Conservation (phyloP, 1,140 invertebrate species). For the Hyphantria cunea region DNA sequence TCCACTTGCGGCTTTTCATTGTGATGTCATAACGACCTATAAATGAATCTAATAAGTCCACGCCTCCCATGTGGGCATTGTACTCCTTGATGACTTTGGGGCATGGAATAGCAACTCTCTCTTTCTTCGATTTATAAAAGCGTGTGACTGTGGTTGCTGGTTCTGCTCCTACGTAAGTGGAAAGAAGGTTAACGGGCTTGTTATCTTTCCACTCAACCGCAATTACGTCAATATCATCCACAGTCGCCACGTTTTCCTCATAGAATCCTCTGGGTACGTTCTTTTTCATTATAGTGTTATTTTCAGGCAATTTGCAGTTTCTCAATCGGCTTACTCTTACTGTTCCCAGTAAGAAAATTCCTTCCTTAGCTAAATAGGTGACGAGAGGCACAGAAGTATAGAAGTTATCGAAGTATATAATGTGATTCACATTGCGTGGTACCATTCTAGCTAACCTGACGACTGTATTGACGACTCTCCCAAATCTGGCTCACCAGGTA, state of each 20-base stretch:
- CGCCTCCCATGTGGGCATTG: background rate
- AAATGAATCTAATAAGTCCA: slow-evolving; percentile 3
- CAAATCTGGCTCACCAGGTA: slow-evolving; percentile 3
- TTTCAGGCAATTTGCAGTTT: slow-evolving; percentile 3
- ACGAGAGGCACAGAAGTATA: slow-evolving; percentile 24
- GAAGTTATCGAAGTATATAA: slow-evolving; percentile 17
- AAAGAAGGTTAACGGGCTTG: slow-evolving; percentile 3
- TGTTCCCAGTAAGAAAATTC: slow-evolving; percentile 3
- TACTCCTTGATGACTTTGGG: slow-evolving; percentile 3
- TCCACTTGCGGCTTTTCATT: slow-evolving; percentile 1
- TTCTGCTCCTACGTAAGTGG: slow-evolving; percentile 3
- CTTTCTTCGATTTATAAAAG: slow-evolving; percentile 1
- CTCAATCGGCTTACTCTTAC: background rate
- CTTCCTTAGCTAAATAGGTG: slow-evolving; percentile 23
- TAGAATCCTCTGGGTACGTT: slow-evolving; percentile 1
- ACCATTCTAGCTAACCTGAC: slow-evolving; percentile 29
- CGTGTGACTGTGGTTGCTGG: slow-evolving; percentile 1
- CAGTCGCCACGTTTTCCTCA: slow-evolving; percentile 1
- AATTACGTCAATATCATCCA: background rate
- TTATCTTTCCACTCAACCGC: background rate
- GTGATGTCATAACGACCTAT: slow-evolving; percentile 1
- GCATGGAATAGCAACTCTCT: slow-evolving; percentile 3
- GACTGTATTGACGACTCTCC: slow-evolving; percentile 20
- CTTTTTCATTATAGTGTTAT: slow-evolving; percentile 1
- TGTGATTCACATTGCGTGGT: slow-evolving; percentile 29